These are phyloP conservation scores for Sclerodermus sp. DNA, from an alignment of 2,888 invertebrate species.

Conservation along the genomic window DNA sequence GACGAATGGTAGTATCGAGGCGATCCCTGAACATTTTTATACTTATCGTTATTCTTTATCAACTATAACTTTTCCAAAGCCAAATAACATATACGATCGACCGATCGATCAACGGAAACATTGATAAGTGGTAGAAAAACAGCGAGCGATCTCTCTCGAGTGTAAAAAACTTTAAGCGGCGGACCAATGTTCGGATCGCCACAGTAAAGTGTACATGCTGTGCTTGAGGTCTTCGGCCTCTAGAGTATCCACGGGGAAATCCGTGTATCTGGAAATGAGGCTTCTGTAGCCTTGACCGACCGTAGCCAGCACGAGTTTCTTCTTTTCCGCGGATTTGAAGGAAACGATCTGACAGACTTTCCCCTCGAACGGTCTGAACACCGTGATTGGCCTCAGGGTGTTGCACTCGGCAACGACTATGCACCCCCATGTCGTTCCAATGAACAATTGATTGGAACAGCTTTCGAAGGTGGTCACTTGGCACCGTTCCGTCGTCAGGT, in stretches of 20 bases:
- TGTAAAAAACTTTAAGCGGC: constrained; percentile 48
- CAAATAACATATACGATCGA: too few relatives aligned
- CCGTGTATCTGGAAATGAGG: constrained; percentile 67
- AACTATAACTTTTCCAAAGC: too few relatives aligned
- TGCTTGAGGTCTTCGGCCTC: constrained; percentile 52
- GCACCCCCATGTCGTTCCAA: constrained; percentile 95
- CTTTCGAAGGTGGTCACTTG: constrained; percentile 63
- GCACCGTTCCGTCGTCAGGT: constrained; percentile 75
- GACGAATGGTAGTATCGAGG: too few relatives aligned
- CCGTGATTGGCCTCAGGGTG: constrained; percentile 81
- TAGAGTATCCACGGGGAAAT: constrained; percentile 57
- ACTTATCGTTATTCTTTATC: too few relatives aligned
- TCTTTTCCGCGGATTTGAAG: constrained; percentile 55
- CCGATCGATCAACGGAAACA: too few relatives aligned
- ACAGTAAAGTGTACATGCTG: constrained; percentile 70
- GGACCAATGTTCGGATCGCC: constrained; percentile 74
- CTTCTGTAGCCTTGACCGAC: constrained; percentile 85
- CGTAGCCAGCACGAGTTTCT: constrained; percentile 68
- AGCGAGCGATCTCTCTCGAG: too few relatives aligned
- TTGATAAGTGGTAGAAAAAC: too few relatives aligned
- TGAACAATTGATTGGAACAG: constrained; percentile 69
- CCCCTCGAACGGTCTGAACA: constrained; percentile 89
- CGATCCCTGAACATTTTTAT: constrained; percentile 11
- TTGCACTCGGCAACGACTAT: constrained; percentile 84
- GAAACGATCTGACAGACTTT: constrained; percentile 65